These are phyloP conservation scores for Jacana jacana DNA, from an alignment of 2,113 vertebrate species.

Conservation along the genomic window DNA sequence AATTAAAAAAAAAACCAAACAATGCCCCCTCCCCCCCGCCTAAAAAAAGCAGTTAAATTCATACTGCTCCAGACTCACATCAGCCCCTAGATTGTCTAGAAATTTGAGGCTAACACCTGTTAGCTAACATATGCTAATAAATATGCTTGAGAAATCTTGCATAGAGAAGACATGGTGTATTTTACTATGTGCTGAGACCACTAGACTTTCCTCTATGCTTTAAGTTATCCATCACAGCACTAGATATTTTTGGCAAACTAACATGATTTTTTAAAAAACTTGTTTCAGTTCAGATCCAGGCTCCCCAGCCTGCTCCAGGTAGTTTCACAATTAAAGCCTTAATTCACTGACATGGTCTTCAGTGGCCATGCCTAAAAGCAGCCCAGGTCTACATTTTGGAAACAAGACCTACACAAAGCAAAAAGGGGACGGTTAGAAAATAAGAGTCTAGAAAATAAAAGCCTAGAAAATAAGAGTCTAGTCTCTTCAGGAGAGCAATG, in stretches of 20 bases:
- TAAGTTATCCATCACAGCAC: not conserved
- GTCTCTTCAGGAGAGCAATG: not conserved
- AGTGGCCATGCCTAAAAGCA: not conserved
- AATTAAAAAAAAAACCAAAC: not conserved
- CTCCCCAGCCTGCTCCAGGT: not conserved
- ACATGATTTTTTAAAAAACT: not conserved
- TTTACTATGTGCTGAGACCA: not conserved
- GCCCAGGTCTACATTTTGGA: not conserved
- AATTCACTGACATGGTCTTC: not conserved
- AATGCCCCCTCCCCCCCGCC: too few species aligned
- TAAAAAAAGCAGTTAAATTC: not conserved
- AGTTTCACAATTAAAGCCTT: not conserved
- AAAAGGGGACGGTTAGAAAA: not conserved
- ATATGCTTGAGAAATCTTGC: constrained; percentile 34
- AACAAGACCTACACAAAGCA: not conserved
- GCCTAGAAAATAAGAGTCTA: not conserved
- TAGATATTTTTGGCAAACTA: not conserved
- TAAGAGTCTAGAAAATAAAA: not conserved
- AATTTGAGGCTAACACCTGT: constrained; percentile 39
- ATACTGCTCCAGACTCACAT: not conserved
- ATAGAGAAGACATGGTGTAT: not conserved
- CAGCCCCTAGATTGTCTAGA: not conserved
- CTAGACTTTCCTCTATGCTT: not conserved
- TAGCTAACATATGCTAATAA: not conserved
- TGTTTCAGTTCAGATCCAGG: not conserved